phyloP scores from a whole-genome alignment of 2,797 vertebrate species.

The Liparis tanakae region DNA sequence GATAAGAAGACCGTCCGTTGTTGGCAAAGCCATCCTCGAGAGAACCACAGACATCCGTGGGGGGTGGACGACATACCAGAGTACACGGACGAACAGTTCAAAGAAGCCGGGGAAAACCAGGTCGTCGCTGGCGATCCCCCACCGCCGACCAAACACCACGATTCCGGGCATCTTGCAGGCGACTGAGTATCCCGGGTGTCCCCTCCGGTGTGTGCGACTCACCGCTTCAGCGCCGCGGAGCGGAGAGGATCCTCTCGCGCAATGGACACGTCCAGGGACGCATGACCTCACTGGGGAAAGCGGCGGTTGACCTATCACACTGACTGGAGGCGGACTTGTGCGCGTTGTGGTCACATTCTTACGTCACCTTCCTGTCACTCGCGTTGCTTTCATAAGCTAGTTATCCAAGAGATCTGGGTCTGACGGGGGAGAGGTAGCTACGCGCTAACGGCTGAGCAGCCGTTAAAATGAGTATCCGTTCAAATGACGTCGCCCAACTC shows the following conservation, averaged over 20 bases:
- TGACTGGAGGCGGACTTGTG: not conserved
- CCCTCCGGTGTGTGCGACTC: not conserved
- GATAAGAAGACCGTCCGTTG: not conserved
- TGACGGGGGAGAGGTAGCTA: not conserved
- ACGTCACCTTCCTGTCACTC: not conserved
- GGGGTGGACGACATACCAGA: conserved; percentile 84
- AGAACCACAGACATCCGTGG: not conserved
- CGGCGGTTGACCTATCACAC: not conserved
- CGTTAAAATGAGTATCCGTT: not conserved
- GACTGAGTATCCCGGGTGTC: not conserved
- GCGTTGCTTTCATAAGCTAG: conserved; percentile 4
- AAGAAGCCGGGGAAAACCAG: conserved; percentile 91
- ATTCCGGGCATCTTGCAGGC: conserved; percentile 88
- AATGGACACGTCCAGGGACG: not conserved
- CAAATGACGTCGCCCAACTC: not conserved
- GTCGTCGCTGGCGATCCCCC: conserved; percentile 95
- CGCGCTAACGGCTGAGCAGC: not conserved
- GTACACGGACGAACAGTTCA: conserved; percentile 87
- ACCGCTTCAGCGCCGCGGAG: not conserved
- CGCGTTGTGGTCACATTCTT: not conserved
- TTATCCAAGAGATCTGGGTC: not conserved
- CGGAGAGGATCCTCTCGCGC: not conserved
- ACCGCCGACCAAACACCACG: conserved; percentile 91
- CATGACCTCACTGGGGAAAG: conserved; percentile 43
- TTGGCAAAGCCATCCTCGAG: too few relatives aligned